Evolutionary conservation across 2,113 vertebrate genomes (phyloP).

Genomic region (Campylomormyrus tamandua): DNA sequence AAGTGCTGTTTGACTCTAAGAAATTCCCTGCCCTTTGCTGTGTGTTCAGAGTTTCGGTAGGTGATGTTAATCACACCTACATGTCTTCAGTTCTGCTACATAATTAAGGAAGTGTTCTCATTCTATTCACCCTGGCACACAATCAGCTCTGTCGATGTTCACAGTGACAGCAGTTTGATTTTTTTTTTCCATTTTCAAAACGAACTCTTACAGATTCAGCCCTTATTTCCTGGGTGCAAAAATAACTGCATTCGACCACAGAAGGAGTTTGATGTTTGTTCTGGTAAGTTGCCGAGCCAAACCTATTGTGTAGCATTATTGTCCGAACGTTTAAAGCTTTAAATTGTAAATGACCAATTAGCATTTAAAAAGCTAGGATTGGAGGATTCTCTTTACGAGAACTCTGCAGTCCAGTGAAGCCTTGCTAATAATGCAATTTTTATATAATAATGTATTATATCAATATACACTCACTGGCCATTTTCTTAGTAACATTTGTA

Average conservation of each 20-base stretch:
- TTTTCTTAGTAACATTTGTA: neutral
- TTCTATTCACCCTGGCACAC: neutral
- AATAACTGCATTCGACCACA: conserved; percentile 48
- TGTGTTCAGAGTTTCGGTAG: conserved; percentile 43
- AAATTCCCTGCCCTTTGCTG: conserved; percentile 34
- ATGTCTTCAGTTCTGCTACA: neutral
- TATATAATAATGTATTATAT: neutral
- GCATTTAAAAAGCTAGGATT: neutral
- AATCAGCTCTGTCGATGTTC: neutral
- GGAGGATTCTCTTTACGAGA: neutral
- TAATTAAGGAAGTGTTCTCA: neutral
- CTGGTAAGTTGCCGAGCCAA: conserved; percentile 12
- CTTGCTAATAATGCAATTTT: neutral
- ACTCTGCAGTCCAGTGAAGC: neutral
- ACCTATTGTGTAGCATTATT: neutral
- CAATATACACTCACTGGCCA: neutral
- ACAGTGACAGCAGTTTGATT: neutral
- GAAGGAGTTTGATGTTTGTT: conserved; percentile 25
- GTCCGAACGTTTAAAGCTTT: neutral
- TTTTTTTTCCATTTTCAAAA: neutral
- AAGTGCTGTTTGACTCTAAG: conserved; percentile 48
- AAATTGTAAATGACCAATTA: neutral
- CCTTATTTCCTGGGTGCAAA: conserved; percentile 49
- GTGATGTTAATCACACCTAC: conserved; percentile 17
- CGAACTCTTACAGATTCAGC: conserved; percentile 51